Percentiles rank a stretch among this genome's conserved stretches.
Evolutionary conservation across 2,113 vertebrate genomes (phyloP).

Genomic region (Podarcis muralis): DNA sequence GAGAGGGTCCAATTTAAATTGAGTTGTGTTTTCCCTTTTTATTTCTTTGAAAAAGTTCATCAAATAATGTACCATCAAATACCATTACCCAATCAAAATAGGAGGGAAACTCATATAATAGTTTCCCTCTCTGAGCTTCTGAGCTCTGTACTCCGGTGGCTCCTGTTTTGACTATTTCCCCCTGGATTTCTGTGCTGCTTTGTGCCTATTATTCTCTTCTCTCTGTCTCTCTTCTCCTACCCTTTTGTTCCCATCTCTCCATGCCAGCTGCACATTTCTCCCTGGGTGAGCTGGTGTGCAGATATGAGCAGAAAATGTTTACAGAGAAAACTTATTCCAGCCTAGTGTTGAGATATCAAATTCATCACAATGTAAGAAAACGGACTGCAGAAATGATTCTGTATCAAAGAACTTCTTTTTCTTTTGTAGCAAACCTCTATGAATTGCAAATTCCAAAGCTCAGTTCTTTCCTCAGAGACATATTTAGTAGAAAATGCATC

Average conservation of each 20-base stretch:
- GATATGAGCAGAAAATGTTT: fast-evolving
- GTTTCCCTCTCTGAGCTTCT: not conserved
- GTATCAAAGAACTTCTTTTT: not conserved
- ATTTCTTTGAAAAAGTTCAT: not conserved
- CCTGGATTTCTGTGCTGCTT: not conserved
- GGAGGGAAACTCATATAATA: not conserved
- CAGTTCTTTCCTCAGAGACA: not conserved
- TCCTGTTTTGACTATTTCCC: not conserved
- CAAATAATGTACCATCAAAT: not conserved
- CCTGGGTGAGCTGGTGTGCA: not conserved
- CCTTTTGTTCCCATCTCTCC: not conserved
- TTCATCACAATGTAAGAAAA: not conserved
- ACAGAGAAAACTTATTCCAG: not conserved
- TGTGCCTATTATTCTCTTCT: not conserved
- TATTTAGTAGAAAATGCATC: not conserved
- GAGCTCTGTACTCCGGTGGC: not conserved
- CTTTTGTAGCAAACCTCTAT: not conserved
- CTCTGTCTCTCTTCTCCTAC: not conserved
- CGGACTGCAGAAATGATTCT: slow-evolving; percentile 13
- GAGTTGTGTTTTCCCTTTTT: not conserved
- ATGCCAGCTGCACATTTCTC: not conserved
- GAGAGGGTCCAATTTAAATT: not conserved
- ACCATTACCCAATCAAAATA: not conserved
- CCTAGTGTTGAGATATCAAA: not conserved
- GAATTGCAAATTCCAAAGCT: slow-evolving; percentile 9